Percentiles rank a stretch among this genome's conserved stretches.
Conservation (phyloP, 1,140 invertebrate species). For the Colletes gigas region DNA sequence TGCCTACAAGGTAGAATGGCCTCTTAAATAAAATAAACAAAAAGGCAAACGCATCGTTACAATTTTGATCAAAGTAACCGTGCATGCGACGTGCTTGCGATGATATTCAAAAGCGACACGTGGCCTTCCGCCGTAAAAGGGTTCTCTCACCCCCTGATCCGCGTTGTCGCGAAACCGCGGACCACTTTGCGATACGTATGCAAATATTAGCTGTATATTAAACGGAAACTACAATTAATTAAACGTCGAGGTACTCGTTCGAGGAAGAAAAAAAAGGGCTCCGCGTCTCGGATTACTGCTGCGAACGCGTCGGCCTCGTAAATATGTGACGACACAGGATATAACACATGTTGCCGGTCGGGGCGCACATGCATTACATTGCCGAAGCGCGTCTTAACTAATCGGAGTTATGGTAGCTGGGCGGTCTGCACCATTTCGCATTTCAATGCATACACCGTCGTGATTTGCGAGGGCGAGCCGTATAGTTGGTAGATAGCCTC, state of each 20-base stretch:
- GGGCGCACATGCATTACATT: slow-evolving; percentile 59
- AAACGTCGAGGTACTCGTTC: slow-evolving; percentile 42
- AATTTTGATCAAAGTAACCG: too few relatives aligned
- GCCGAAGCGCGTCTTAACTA: slow-evolving; percentile 67
- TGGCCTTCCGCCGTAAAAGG: too few relatives aligned
- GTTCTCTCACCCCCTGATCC: too few relatives aligned
- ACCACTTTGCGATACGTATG: slow-evolving; percentile 21
- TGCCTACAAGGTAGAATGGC: too few relatives aligned
- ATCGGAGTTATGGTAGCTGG: slow-evolving; percentile 67
- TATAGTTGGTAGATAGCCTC: slow-evolving; percentile 57
- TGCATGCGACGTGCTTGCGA: too few relatives aligned
- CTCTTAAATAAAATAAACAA: too few relatives aligned
- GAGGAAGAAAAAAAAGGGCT: not conserved
- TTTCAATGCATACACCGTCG: slow-evolving; percentile 65
- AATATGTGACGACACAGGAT: slow-evolving; percentile 60
- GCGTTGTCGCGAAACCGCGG: not conserved
- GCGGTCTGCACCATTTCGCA: slow-evolving; percentile 56
- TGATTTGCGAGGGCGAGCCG: slow-evolving; percentile 62
- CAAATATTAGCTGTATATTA: slow-evolving; percentile 44
- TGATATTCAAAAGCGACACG: too few relatives aligned
- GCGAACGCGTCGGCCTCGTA: slow-evolving; percentile 51
- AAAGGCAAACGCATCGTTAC: too few relatives aligned
- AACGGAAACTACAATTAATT: slow-evolving; percentile 48
- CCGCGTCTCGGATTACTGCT: slow-evolving; percentile 49
- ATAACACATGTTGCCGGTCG: slow-evolving; percentile 50